Base-by-base conservation (phyloP, 1,140 invertebrate species). In the Armadillidium nasatum region DNA sequence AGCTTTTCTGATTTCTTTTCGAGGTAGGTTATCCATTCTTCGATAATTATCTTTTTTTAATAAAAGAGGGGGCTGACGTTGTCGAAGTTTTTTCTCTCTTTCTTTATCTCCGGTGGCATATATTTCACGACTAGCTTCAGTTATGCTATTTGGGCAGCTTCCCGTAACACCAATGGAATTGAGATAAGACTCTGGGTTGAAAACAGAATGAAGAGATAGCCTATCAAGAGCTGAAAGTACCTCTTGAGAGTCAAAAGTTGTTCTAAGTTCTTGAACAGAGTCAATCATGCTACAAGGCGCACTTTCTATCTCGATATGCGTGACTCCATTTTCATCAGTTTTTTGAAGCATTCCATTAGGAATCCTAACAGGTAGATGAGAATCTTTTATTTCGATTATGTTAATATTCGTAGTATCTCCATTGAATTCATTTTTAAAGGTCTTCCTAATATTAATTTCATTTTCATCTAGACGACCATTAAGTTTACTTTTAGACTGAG, bases 261-360 rank as follows among this genome's bases (percentile, higher is more conserved):
- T 78, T 71, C 71, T 44, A 66, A 68, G 76, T 44, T 79, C 78
- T 10, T 70, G 72, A 4, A 67, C 44, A 33, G 68, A 66, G 68
- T 73, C 75, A n/a, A 73, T 66, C 13, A 78, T 60, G 33, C 79
- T 78, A 69, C 44, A 45, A 0, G 79, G 79, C 7, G 76, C 79
- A 19, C 79, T 81, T 43, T 78, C 75, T 2, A 81, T 77, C 50
- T 81, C 77, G 50, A 81, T 81, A 69, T 81, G 79, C 11, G 79
- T 81, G 21, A 81, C 78, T 10, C 79, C 76, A 50, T 78, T 77
- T n/a, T 66, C 70, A 45, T 80, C 76, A 4, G 74, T 75, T 10
- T 72, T 75, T 21, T 80, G 79, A 7, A 75, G 66, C 15, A 76
- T 60, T 44, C 60, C 60, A 45, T 72, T 75, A 19, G 78, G 45